Conservation (phyloP, 2,888 invertebrate genomes). For the Eilema sororculum region DNA sequence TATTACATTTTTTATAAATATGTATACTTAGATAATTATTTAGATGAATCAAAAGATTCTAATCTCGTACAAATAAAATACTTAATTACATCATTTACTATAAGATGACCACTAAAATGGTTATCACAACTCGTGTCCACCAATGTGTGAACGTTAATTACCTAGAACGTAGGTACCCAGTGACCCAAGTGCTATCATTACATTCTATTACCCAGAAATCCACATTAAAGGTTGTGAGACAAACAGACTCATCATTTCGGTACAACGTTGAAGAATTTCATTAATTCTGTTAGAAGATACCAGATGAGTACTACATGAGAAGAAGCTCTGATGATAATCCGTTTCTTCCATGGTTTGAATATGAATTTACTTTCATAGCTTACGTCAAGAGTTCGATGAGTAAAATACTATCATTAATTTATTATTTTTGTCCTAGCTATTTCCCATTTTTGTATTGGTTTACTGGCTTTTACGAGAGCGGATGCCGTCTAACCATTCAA, state of each 20-base stretch:
- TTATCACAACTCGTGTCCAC: slow-evolving; percentile 1
- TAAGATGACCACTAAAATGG: neutral
- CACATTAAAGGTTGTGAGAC: slow-evolving; percentile 59
- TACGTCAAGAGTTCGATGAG: neutral
- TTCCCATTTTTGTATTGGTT: too few species aligned
- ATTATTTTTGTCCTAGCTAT: too few species aligned
- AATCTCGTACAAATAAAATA: neutral
- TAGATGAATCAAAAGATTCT: neutral
- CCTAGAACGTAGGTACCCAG: slow-evolving; percentile 22
- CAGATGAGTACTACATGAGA: slow-evolving; percentile 46
- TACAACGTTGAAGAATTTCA: slow-evolving; percentile 57
- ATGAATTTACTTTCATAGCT: slow-evolving; percentile 37
- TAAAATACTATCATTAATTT: neutral
- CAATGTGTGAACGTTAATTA: slow-evolving; percentile 29
- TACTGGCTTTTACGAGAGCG: too few species aligned
- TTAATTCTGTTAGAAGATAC: slow-evolving; percentile 50
- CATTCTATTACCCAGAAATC: slow-evolving; percentile 52
- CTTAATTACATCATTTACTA: neutral
- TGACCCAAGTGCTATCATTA: slow-evolving; percentile 39
- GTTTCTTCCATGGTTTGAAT: slow-evolving; percentile 35
- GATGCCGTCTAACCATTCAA: too few species aligned
- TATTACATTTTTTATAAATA: too few species aligned
- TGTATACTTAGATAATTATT: too few species aligned
- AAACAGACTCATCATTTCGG: slow-evolving; percentile 42
- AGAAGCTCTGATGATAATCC: slow-evolving; percentile 42